Evolutionary conservation across 1,140 invertebrate genomes (phyloP).

Genomic region (Drosophila pseudoananassae): DNA sequence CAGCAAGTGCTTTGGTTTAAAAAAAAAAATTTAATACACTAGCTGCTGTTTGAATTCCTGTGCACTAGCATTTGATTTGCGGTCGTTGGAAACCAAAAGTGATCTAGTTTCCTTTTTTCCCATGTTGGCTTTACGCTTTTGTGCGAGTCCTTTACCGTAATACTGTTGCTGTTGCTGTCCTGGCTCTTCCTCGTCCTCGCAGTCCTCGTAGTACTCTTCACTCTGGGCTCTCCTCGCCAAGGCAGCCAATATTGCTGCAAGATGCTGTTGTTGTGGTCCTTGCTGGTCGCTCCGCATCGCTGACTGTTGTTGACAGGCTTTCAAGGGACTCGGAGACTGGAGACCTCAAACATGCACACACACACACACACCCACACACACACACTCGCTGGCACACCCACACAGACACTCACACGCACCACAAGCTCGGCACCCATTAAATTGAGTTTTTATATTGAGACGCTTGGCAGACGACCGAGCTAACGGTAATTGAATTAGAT

Average conservation of each 20-base stretch:
- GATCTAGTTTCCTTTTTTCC: background rate
- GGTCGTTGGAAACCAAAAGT: background rate
- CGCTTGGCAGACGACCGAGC: conserved; percentile 46
- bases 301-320: conserved; percentile 68
- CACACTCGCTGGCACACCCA: background rate
- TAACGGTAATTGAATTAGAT: conserved; percentile 69
- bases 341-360: conserved; percentile 4
- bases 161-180: background rate
- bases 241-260: conserved; percentile 29
- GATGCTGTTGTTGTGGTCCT: conserved; percentile 11
- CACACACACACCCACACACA: background rate
- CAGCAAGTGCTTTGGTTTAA: background rate
- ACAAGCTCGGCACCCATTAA: conserved; percentile 67
- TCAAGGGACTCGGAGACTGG: conserved; percentile 31
- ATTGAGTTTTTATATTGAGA: conserved; percentile 75
- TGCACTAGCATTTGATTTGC: background rate
- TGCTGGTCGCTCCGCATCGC: conserved; percentile 24
- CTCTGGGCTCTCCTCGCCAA: background rate
- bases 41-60: too few species aligned
- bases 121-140: background rate
- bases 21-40: background rate
- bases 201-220: too few species aligned
- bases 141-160: background rate
- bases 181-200: background rate
- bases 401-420: background rate